These are phyloP conservation scores for Spheniscus mendiculus DNA, from an alignment of 2,113 vertebrate genomes.

Conservation along the genomic window DNA sequence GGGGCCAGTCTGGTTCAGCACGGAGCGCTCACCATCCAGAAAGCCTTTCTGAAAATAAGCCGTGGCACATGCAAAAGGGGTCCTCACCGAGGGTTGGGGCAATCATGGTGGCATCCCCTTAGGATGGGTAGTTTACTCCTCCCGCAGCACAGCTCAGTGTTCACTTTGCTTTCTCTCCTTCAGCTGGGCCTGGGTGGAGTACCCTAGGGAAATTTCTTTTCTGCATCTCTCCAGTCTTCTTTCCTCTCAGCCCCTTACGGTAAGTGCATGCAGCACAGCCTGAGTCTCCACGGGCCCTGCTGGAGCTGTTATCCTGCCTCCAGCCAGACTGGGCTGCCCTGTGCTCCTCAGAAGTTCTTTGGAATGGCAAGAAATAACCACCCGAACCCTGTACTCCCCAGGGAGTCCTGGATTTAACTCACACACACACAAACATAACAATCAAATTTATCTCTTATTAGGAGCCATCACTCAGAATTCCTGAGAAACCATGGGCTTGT, in stretches of 20 bases:
- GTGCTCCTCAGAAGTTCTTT: background rate
- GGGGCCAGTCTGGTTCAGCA: background rate
- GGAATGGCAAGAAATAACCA: background rate
- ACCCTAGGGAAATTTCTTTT: background rate
- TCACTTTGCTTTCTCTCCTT: background rate
- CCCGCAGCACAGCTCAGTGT: background rate
- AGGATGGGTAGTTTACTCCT: background rate
- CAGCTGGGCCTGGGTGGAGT: background rate
- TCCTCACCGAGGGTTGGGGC: background rate
- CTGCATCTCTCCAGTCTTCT: background rate
- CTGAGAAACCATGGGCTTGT: background rate
- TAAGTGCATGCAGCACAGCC: background rate
- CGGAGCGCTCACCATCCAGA: background rate
- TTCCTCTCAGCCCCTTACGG: background rate
- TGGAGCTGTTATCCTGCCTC: background rate
- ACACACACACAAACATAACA: background rate
- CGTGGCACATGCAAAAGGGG: accelerated
- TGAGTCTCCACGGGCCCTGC: background rate
- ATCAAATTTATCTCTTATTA: background rate
- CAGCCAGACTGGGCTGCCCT: background rate
- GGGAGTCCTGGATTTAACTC: background rate
- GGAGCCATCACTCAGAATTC: background rate
- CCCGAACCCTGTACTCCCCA: background rate
- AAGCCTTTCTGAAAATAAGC: background rate
- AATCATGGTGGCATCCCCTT: background rate